Percentiles rank a stretch among this genome's conserved stretches.
Conservation (phyloP, 2,113 vertebrate genomes). For the Callorhinus ursinus region DNA sequence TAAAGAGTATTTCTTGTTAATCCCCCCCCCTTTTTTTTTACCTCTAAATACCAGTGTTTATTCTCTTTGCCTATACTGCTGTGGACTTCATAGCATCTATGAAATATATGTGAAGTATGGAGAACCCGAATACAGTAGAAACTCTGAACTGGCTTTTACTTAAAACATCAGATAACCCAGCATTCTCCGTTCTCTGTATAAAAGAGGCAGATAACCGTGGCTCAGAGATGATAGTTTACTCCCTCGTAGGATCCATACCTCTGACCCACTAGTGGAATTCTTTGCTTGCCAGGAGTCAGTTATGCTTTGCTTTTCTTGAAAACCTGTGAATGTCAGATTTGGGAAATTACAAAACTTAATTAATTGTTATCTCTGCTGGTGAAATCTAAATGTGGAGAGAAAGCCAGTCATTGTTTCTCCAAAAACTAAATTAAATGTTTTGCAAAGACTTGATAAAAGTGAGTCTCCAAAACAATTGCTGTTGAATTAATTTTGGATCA, state of each 20-base stretch:
- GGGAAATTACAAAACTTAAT: neutral
- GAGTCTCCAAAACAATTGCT: neutral
- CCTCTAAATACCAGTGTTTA: neutral
- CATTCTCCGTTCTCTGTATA: neutral
- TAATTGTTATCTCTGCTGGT: neutral
- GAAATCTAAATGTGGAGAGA: slow-evolving; percentile 31
- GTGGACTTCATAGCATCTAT: neutral
- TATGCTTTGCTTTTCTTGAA: slow-evolving; percentile 23
- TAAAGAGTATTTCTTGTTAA: neutral
- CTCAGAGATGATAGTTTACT: neutral
- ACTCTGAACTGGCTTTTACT: neutral
- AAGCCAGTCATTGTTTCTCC: neutral
- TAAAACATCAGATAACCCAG: neutral
- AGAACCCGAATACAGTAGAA: neutral
- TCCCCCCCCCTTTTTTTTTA: neutral
- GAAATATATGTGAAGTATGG: neutral
- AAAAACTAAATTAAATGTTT: slow-evolving; percentile 2
- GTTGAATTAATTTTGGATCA: slow-evolving; percentile 21
- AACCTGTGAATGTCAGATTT: neutral
- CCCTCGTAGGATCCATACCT: neutral
- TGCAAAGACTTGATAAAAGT: slow-evolving; percentile 4
- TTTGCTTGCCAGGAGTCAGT: neutral
- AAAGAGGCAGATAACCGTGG: neutral
- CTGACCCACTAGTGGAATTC: neutral
- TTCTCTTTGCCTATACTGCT: neutral